Conservation (phyloP, 2,113 vertebrate genomes). For the Carassius gibelio region DNA sequence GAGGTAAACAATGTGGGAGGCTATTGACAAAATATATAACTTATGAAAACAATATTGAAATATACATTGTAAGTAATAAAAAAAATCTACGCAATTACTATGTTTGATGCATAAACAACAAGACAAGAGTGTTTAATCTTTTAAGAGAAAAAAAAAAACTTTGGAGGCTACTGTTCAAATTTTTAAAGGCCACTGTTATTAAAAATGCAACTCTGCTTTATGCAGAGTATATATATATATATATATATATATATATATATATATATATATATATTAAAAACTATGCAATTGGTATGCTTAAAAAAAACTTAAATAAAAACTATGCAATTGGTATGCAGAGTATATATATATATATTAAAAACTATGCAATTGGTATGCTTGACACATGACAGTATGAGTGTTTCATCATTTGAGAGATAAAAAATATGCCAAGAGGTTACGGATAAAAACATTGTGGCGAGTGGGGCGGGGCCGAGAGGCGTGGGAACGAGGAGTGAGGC, state of each 20-base stretch:
- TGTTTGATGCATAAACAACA: too few relatives aligned
- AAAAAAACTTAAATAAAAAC: neutral
- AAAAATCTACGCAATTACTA: too few relatives aligned
- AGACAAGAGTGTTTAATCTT: too few relatives aligned
- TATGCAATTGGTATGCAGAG: neutral
- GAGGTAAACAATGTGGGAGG: neutral
- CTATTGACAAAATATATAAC: neutral
- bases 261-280: neutral
- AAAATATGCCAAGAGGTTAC: neutral
- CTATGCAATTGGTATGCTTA: neutral
- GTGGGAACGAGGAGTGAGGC: too few relatives aligned
- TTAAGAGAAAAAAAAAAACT: too few relatives aligned
- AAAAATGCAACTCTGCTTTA: too few relatives aligned
- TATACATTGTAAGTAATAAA: neutral
- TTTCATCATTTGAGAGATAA: neutral
- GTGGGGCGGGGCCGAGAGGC: too few relatives aligned
- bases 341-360: neutral
- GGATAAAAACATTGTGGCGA: neutral
- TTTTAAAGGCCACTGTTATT: too few relatives aligned
- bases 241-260: too few relatives aligned
- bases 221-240: neutral
- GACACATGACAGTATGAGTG: too few relatives aligned
- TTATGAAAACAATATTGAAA: neutral
- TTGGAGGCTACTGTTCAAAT: too few relatives aligned
- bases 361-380: neutral